phyloP scores from a whole-genome alignment of 2,888 invertebrate genomes.

The Caenorhabditis sp. region DNA sequence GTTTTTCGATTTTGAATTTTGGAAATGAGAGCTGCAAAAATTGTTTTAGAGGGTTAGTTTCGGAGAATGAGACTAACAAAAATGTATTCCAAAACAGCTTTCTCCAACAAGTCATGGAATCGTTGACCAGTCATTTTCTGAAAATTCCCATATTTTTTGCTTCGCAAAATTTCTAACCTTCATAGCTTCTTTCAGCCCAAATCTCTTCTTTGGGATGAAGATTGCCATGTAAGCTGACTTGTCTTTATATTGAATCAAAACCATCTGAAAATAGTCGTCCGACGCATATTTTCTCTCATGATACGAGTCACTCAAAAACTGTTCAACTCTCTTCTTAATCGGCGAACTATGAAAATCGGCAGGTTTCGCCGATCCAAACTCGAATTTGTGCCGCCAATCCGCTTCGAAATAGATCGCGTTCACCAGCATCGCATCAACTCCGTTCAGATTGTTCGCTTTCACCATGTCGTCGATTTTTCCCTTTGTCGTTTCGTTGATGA shows the following conservation, averaged over 20 bases:
- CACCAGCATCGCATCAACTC: slow-evolving; percentile 34
- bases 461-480: slow-evolving; percentile 20
- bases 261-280: slow-evolving; percentile 13
- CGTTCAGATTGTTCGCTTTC: slow-evolving; percentile 21
- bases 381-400: slow-evolving; percentile 26
- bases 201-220: slow-evolving; percentile 14
- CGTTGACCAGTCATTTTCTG: slow-evolving; percentile 10
- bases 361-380: not conserved
- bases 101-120: slow-evolving; percentile 23
- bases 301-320: slow-evolving; percentile 16
- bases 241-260: slow-evolving; percentile 33
- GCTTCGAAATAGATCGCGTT: slow-evolving; percentile 44
- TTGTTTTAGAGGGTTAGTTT: not conserved
- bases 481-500: slow-evolving; percentile 16
- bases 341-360: slow-evolving; percentile 1
- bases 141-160: too few species aligned
- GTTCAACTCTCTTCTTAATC: slow-evolving; percentile 12
- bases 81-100: slow-evolving; percentile 10
- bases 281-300: slow-evolving; percentile 9
- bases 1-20: slow-evolving; percentile 40
- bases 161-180: too few species aligned
- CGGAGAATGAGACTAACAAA: slow-evolving; percentile 3
- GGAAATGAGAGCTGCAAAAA: slow-evolving; percentile 26
- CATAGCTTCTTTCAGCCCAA: slow-evolving; percentile 7
- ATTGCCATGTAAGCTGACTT: slow-evolving; percentile 28